Evolutionary conservation across 2,113 vertebrate species (phyloP).

Genomic region (Acanthisitta chloris): DNA sequence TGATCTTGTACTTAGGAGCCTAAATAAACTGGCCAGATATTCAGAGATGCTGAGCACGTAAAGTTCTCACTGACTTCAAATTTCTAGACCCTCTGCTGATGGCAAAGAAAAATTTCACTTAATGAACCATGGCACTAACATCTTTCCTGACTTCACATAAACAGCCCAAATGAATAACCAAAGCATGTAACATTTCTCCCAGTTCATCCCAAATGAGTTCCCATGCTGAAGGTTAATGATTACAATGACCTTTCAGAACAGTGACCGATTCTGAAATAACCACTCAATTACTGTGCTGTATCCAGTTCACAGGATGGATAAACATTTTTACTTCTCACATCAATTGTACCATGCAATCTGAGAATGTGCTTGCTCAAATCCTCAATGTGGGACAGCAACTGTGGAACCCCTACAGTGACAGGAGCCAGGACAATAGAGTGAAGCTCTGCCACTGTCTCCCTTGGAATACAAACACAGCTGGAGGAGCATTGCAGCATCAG

Average conservation of each 20-base stretch:
- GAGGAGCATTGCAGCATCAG: background rate
- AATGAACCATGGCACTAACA: background rate
- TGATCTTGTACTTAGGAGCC: background rate
- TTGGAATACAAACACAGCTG: background rate
- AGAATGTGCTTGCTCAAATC: background rate
- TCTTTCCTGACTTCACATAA: background rate
- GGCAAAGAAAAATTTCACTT: background rate
- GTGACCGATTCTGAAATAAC: background rate
- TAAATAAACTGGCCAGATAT: background rate
- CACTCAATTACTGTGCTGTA: background rate
- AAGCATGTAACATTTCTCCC: background rate
- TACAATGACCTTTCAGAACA: background rate
- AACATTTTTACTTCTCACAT: background rate
- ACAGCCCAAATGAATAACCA: background rate
- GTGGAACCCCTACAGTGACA: background rate
- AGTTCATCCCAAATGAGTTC: background rate
- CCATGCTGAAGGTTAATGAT: background rate
- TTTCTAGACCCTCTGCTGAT: background rate
- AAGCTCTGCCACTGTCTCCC: background rate
- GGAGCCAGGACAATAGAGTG: accelerated
- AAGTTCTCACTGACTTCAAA: background rate
- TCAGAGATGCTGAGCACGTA: background rate
- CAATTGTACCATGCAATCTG: background rate
- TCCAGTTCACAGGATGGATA: background rate
- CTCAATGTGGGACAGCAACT: background rate